phyloP scores from a whole-genome alignment of 2,113 vertebrate species.

The Myotis davidii region DNA sequence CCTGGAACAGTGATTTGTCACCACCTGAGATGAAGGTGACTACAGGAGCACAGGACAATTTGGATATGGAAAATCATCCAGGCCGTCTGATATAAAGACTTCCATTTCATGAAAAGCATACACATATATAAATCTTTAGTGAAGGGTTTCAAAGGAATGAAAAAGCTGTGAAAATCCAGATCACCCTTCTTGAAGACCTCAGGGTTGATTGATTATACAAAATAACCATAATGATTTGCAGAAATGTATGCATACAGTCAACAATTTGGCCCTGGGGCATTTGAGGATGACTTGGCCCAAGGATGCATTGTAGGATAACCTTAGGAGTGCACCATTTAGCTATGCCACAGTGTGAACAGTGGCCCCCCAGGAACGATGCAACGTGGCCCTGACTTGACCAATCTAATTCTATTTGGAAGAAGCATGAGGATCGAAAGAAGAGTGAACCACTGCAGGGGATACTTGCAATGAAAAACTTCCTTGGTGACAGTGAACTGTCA shows the following conservation, averaged over 20 bases:
- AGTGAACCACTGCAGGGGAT: neutral
- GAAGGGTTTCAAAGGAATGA: slow-evolving; percentile 30
- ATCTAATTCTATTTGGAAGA: slow-evolving; percentile 2
- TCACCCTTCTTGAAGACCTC: neutral
- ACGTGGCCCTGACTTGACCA: neutral
- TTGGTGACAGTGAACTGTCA: neutral
- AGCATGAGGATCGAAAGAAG: neutral
- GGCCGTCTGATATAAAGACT: neutral
- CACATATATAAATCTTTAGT: neutral
- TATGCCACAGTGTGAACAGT: neutral
- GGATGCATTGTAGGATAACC: neutral
- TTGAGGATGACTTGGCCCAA: neutral
- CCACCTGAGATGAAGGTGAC: neutral
- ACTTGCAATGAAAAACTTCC: neutral
- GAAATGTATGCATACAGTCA: neutral
- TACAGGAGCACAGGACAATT: neutral
- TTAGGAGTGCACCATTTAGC: neutral
- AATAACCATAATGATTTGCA: neutral
- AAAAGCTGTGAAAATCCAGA: neutral
- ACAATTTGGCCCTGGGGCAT: neutral
- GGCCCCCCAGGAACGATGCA: neutral
- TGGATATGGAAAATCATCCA: neutral
- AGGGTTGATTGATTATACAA: neutral
- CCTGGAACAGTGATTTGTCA: neutral
- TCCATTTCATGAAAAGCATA: neutral